Evolutionary conservation across 2,113 vertebrate species (phyloP).

Genomic region (Sakesphorus luctuosus): DNA sequence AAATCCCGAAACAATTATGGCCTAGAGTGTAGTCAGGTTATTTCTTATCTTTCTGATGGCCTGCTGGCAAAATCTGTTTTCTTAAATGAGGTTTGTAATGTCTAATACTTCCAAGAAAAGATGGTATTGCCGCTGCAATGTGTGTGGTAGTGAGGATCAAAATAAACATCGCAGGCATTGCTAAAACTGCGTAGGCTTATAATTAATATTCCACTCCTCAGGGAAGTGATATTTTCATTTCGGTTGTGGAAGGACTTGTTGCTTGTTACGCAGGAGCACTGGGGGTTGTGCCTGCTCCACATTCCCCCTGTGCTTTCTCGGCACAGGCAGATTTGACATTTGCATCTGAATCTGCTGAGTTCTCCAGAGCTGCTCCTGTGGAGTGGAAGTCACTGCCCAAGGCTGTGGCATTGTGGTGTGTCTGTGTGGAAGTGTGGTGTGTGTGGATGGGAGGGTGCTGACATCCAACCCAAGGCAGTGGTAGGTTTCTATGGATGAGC

Average conservation of each 20-base stretch:
- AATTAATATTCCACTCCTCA: conserved; percentile 15
- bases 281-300: background rate
- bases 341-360: background rate
- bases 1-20: conserved; percentile 45
- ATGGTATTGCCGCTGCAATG: background rate
- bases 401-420: background rate
- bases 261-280: background rate
- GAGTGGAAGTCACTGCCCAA: rapidly evolving
- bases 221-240: conserved; percentile 32
- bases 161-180: conserved; percentile 44
- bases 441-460: background rate
- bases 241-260: background rate
- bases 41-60: conserved; percentile 16
- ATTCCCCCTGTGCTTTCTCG: background rate
- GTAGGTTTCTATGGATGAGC: background rate
- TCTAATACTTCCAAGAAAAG: conserved; percentile 11
- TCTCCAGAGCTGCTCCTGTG: background rate
- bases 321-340: background rate
- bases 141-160: conserved; percentile 2
- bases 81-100: background rate
- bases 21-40: background rate
- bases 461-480: background rate
- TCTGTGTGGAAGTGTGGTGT: rapidly evolving
- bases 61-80: conserved; percentile 16
- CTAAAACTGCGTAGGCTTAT: background rate